Percentiles rank a stretch among this genome's conserved stretches.
Evolutionary conservation across 2,797 vertebrate species (phyloP).

Genomic region (Rhinichthys osculus): DNA sequence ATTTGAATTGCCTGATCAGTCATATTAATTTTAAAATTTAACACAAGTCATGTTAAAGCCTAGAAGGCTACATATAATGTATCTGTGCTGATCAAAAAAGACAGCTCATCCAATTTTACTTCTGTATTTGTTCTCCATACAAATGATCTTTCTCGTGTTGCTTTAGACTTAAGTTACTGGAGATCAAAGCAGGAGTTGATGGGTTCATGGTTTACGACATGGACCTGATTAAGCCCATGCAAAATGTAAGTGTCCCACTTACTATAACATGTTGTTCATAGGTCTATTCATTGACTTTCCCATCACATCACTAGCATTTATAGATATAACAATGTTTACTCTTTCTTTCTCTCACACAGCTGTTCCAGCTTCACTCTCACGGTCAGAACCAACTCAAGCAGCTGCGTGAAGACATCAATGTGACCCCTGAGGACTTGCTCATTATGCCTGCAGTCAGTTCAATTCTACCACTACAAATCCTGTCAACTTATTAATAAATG

Average conservation of each 20-base stretch:
- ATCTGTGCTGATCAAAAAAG: not conserved
- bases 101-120: not conserved
- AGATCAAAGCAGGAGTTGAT: slow-evolving; percentile 84
- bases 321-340: not conserved
- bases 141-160: not conserved
- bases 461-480: not conserved
- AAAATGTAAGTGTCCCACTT: slow-evolving; percentile 70
- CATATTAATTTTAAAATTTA: too few species aligned
- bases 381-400: slow-evolving; percentile 77
- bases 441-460: slow-evolving; percentile 76
- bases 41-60: not conserved
- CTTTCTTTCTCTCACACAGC: slow-evolving; percentile 62
- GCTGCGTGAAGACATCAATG: slow-evolving; percentile 68
- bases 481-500: not conserved
- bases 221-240: slow-evolving; percentile 85
- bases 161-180: slow-evolving; percentile 80
- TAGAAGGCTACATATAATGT: not conserved
- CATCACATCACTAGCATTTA: not conserved
- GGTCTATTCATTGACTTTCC: not conserved
- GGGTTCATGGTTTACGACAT: slow-evolving; percentile 89
- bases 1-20: not conserved
- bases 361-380: slow-evolving; percentile 73
- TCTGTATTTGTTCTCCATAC: not conserved
- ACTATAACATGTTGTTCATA: not conserved
- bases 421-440: slow-evolving; percentile 76